Percentiles rank a stretch among this genome's conserved stretches.
Conservation (phyloP, 2,113 vertebrate genomes). For the Rafetus swinhoei region DNA sequence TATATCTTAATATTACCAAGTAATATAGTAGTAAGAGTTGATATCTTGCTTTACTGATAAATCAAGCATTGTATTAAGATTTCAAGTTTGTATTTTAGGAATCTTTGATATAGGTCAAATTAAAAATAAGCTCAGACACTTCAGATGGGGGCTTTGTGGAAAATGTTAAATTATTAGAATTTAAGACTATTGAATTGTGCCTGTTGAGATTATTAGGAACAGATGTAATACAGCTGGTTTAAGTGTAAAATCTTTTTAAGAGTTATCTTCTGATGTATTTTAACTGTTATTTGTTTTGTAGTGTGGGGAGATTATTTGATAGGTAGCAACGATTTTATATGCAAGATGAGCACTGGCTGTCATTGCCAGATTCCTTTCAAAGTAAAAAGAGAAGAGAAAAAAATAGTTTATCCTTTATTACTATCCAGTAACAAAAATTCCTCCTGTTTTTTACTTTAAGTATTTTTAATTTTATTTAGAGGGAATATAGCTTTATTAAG, state of each 20-base stretch:
- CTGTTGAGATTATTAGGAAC: background rate
- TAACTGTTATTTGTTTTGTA: background rate
- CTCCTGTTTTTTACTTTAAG: background rate
- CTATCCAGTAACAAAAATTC: background rate
- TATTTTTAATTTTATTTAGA: conserved; percentile 9
- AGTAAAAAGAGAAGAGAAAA: background rate
- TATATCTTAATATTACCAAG: accelerated
- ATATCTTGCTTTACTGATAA: accelerated
- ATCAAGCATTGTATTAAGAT: background rate
- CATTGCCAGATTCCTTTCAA: conserved; percentile 43
- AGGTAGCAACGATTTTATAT: conserved; percentile 25
- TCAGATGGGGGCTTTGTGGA: background rate
- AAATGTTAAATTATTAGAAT: background rate
- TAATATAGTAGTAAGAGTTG: background rate
- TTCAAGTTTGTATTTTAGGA: background rate
- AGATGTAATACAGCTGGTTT: background rate
- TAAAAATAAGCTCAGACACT: background rate
- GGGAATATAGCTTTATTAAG: background rate
- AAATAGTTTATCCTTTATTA: background rate
- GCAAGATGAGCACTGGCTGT: conserved; percentile 5
- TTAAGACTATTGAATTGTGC: background rate
- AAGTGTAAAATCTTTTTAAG: background rate
- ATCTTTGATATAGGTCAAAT: background rate
- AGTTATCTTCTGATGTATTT: conserved; percentile 8
- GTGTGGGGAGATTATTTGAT: background rate